Conservation (phyloP, 2,797 vertebrate genomes). For the Gadopsis bispinosus region DNA sequence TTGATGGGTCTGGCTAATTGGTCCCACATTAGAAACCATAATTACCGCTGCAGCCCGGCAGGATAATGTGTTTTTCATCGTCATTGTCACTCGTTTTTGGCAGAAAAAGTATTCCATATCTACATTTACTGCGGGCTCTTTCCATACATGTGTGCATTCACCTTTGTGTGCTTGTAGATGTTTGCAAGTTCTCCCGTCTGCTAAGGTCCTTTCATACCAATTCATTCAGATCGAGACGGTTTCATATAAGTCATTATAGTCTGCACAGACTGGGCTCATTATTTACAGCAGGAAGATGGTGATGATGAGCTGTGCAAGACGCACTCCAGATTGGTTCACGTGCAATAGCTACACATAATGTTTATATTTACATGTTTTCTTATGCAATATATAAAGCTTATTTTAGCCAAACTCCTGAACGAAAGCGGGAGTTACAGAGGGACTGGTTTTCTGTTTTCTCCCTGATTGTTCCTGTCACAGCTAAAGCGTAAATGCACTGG, state of each 20-base stretch:
- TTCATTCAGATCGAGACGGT: conserved; percentile 24
- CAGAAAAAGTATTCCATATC: neutral
- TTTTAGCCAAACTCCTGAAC: neutral
- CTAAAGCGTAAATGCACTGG: conserved; percentile 16
- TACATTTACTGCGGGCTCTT: neutral
- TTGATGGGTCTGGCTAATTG: conserved; percentile 71
- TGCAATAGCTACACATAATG: neutral
- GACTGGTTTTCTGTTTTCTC: neutral
- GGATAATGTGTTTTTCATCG: conserved; percentile 58
- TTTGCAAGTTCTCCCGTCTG: neutral
- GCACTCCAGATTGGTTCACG: neutral
- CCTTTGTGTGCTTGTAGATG: neutral
- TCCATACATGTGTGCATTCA: neutral
- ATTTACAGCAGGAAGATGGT: neutral
- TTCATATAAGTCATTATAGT: conserved; percentile 21
- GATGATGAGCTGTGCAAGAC: conserved; percentile 6
- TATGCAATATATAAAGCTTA: neutral
- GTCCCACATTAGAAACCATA: conserved; percentile 70
- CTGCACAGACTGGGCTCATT: conserved; percentile 21
- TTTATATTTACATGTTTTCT: conserved; percentile 2
- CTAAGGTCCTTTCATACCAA: conserved; percentile 8
- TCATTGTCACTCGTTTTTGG: conserved; percentile 45
- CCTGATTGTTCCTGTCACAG: conserved; percentile 35
- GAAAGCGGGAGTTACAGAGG: neutral
- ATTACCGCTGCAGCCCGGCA: conserved; percentile 54